Evolutionary conservation across 2,113 vertebrate species (phyloP).

Genomic region (Myrmecobius fasciatus): DNA sequence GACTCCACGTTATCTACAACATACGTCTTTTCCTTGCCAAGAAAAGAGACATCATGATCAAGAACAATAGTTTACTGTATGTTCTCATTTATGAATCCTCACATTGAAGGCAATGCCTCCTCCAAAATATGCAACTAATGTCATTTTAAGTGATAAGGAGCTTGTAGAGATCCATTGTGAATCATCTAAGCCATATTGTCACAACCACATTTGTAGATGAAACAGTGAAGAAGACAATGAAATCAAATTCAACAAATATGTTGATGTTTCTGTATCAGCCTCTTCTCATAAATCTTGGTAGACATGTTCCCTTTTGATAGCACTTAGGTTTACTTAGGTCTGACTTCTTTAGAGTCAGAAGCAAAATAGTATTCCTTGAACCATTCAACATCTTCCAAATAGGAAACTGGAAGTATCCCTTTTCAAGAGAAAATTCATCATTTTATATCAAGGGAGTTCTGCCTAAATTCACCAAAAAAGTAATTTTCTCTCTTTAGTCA

Average conservation of each 20-base stretch:
- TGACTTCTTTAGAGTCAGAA: background rate
- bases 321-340: background rate
- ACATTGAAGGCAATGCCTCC: background rate
- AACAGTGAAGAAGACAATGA: background rate
- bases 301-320: background rate
- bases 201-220: background rate
- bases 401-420: background rate
- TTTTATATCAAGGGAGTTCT: background rate
- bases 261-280: background rate
- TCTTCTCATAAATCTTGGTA: background rate
- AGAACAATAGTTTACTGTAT: background rate
- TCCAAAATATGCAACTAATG: background rate
- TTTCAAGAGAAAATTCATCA: background rate
- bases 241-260: background rate
- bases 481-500: background rate
- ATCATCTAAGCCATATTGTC: background rate
- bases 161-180: background rate
- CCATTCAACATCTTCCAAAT: background rate
- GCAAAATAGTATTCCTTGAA: background rate
- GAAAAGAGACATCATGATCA: background rate
- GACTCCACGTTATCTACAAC: background rate
- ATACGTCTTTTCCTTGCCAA: background rate
- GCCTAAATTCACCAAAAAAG: background rate
- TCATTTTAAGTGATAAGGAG: background rate
- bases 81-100: background rate